These are phyloP conservation scores for Machimus atricapillus DNA, from an alignment of 2,888 invertebrate genomes.

Conservation along the genomic window DNA sequence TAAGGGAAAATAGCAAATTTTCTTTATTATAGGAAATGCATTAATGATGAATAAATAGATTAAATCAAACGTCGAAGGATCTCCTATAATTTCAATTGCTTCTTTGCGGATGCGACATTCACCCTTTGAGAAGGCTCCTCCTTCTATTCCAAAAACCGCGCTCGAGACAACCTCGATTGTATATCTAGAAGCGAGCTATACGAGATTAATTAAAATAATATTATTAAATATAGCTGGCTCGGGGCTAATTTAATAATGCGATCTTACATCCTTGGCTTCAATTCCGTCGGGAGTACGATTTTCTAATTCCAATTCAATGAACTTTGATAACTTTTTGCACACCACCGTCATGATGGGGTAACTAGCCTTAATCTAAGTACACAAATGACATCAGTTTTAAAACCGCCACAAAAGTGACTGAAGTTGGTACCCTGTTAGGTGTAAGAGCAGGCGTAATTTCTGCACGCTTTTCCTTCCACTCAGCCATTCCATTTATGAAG, in stretches of 20 bases:
- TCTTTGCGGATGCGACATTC: constrained; percentile 53
- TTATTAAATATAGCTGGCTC: not conserved
- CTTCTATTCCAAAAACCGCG: constrained; percentile 63
- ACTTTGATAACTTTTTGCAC: constrained; percentile 59
- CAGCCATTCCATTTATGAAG: constrained; percentile 58
- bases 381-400: constrained; percentile 1
- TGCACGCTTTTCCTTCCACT: constrained; percentile 64
- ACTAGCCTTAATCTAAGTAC: constrained; percentile 60
- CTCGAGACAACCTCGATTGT: constrained; percentile 63
- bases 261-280: constrained; percentile 60
- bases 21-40: constrained; percentile 24
- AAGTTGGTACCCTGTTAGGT: constrained; percentile 58
- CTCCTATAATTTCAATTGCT: constrained; percentile 48
- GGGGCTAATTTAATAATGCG: not conserved
- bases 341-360: constrained; percentile 63
- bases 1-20: constrained; percentile 47
- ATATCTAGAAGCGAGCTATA: constrained; percentile 56
- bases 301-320: constrained; percentile 56
- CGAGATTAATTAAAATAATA: not conserved
- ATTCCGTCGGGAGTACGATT: constrained; percentile 55
- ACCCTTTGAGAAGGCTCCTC: constrained; percentile 57
- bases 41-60: not conserved
- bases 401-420: not conserved
- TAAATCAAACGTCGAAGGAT: not conserved
- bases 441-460: constrained; percentile 65